Evolutionary conservation across 2,888 invertebrate species (phyloP), one percentile per base, ranked within the genome.

Genomic region (Ariolimax columbianus): DNA sequence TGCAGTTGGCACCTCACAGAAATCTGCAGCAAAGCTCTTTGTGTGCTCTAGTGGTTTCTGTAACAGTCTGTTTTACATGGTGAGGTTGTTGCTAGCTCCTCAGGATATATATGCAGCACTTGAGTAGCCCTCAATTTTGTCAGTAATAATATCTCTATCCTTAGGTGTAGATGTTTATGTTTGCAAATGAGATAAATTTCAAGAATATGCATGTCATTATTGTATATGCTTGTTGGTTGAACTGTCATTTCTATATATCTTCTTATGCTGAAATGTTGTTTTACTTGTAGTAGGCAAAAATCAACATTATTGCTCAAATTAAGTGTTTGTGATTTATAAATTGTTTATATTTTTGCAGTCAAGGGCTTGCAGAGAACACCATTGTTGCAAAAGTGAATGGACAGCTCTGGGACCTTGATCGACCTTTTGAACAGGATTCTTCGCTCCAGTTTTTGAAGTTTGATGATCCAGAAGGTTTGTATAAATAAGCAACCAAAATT

Each of bases 311-410:
- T 26, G 0, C 1, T n/a, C n/a, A n/a, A 63, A 26, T 26, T 40
- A 63, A 6, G 0, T 78, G 3, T 26, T 51, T 77, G 9, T 33
- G 55, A 33, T 33, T 0, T 59, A 17, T 47, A 23, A 6, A 51
- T 23, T n/a, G 2, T 51, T 51, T 40, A 47, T 59, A 36, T 77
- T 86, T n/a, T 70, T 86, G 19, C 88, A 98, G 98, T 93, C 97
- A 97, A 95, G 98, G 98, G 14, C 95, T 99, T 87, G 99, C 99
- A 0, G 98, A 99, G 92, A 97, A 96, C 91, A 96, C 97, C 1
- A 97, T 99, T 40, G 97, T 99, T 86, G 96, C 99, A 0, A 97
- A 98, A 94, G 98, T 99, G 0, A 97, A 99, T 95, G 97, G 96
- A 38, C 96, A 96, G 87, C 95, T 99, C 0, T 99, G 99, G 99